Evolutionary conservation across 37 sponge, comb jelly and placozoan genomes (phyloP).

Genomic region (Cladorhizidae sp.): DNA sequence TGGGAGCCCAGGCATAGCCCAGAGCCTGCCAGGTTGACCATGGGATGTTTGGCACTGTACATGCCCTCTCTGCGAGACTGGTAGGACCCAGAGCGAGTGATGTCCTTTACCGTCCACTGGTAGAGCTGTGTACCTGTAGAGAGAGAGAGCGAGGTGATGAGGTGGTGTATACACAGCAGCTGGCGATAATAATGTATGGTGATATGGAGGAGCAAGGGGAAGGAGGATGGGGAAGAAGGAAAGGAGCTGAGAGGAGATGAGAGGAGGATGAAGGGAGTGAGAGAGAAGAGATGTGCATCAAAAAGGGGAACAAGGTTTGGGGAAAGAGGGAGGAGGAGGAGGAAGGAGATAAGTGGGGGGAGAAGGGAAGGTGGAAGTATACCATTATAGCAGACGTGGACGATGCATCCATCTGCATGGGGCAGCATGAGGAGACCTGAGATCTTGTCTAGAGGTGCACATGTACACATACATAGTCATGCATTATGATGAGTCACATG

Average conservation of each 20-base stretch:
- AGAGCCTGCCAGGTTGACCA: slow-evolving; percentile 20
- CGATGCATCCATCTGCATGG: slow-evolving; percentile 61
- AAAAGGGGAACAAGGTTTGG: no score
- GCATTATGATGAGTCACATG: background rate
- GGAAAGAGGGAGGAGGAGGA: no score
- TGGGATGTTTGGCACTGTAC: background rate
- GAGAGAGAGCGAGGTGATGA: background rate
- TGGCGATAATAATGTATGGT: background rate
- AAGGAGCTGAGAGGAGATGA: no score
- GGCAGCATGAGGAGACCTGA: slow-evolving; percentile 42
- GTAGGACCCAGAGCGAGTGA: slow-evolving; percentile 50
- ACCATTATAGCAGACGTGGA: slow-evolving; percentile 64
- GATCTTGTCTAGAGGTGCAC: slow-evolving; percentile 30
- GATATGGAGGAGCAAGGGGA: background rate
- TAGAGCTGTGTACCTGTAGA: slow-evolving; percentile 18
- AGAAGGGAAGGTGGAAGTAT: background rate
- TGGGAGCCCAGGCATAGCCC: slow-evolving; percentile 32
- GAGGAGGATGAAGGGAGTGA: no score
- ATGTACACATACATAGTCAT: slow-evolving; percentile 17
- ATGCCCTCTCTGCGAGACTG: slow-evolving; percentile 18
- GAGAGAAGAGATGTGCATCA: no score
- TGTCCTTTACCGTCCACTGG: slow-evolving; percentile 61
- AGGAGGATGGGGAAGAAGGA: no score
- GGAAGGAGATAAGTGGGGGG: no score
- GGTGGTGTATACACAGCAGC: background rate